Evolutionary conservation across 2,888 invertebrate genomes (phyloP), one percentile per base, ranked within the genome.

Genomic region (Serrognathus titanus): DNA sequence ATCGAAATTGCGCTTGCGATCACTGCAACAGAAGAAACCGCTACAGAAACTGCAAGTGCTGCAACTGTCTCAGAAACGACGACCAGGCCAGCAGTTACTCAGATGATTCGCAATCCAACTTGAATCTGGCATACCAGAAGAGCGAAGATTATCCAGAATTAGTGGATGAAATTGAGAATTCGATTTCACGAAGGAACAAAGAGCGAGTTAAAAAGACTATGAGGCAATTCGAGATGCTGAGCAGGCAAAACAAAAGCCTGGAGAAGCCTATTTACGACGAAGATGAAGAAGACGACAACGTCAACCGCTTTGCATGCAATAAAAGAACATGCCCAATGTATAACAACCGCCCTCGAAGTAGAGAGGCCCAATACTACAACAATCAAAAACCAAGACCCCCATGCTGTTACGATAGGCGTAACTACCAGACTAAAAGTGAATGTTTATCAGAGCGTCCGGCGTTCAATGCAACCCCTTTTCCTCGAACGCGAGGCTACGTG

Each of bases 111-210:
- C 53, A 53, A 24, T 46, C 48, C 24, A 41, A 43, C 13, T 43
- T 67, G 13, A 72, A 73, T 31, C 63, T 78, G 13, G 72, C 75
- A 1, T 77, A 76, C 53, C 77, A 77, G 63, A 69, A 74, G 48
- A 73, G 70, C 11, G 73, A 75, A 7, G 74, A 76, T 41, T 77
- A 75, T 52, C 56, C 71, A 13, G 70, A 75, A 16, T 57, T 78
- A 48, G 71, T 77, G 3, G 68, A 74, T 45, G 78, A 78, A 62
- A 59, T 78, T 12, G 76, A 77, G 60, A 72, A 75, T 40, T 76
- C 72, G 6, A 60, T 78, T n/a, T 71, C 73, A 3, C 67, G 69
- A 24, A 62, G 77, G 43, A 77, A 76, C 56, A 68, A 71, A 35
- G 70, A 73, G 46, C 63, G 76, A 47, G 77, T 77, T 1, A 68